A percentile compares a stretch with the other conserved stretches of the same genome.
These are phyloP conservation scores for Montipora sp. DNA, from an alignment of 64 coral and sea anemone species.

Conservation along the genomic window DNA sequence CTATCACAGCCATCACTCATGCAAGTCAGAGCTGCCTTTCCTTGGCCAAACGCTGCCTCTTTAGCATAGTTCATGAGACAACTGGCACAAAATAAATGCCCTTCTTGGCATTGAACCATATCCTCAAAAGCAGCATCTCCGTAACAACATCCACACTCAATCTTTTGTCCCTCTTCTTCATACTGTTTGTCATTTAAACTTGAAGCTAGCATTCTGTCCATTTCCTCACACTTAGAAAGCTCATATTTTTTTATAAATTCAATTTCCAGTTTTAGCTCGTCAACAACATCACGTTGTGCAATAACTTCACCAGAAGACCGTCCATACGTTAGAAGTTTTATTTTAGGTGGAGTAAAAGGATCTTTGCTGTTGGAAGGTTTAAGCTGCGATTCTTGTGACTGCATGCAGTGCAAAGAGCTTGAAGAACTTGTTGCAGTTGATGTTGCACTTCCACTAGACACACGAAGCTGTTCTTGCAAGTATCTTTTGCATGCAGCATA, in stretches of 20 bases:
- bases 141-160: constrained; percentile 99
- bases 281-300: background rate
- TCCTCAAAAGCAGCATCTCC: constrained; percentile 96
- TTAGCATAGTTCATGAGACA: constrained; percentile 95
- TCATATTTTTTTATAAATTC: constrained; percentile 77
- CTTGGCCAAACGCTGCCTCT: constrained; percentile 91
- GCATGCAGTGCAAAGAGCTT: too few relatives aligned
- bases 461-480: constrained; percentile 78
- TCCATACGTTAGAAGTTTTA: background rate
- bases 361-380: background rate
- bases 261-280: constrained; percentile 75
- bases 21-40: constrained; percentile 81
- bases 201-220: constrained; percentile 65
- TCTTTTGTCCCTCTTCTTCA: constrained; percentile 91
- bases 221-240: constrained; percentile 59
- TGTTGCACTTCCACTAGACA: constrained; percentile 23
- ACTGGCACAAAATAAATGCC: constrained; percentile 89
- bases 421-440: background rate
- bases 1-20: constrained; percentile 84
- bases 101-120: constrained; percentile 97
- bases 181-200: constrained; percentile 91
- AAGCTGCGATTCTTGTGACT: background rate
- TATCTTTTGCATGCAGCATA: constrained; percentile 84
- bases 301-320: background rate
- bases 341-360: constrained; percentile 1